A percentile compares a stretch with the other conserved stretches of the same genome.
phyloP scores from a whole-genome alignment of 2,113 vertebrate genomes.

The Struthio camelus region DNA sequence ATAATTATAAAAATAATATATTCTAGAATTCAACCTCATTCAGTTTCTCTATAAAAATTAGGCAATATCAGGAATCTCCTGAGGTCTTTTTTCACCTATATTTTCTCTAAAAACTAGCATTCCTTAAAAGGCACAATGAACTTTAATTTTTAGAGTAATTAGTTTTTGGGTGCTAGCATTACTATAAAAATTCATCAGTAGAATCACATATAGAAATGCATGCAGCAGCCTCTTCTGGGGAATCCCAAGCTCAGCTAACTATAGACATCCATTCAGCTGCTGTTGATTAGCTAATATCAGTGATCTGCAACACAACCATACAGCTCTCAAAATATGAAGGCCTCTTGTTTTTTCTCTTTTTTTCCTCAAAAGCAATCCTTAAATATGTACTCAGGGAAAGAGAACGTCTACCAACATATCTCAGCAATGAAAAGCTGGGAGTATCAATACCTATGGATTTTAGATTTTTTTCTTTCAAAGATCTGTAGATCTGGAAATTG shows the following conservation, averaged over 20 bases:
- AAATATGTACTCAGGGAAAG: not conserved
- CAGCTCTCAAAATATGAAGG: not conserved
- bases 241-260: not conserved
- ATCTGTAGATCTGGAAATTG: not conserved
- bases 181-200: not conserved
- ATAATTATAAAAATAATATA: rapidly evolving
- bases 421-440: not conserved
- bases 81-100: not conserved
- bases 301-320: not conserved
- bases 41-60: not conserved
- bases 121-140: not conserved
- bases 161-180: not conserved
- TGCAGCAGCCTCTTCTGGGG: not conserved
- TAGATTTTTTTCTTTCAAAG: not conserved
- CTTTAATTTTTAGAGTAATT: not conserved
- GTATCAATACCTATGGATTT: not conserved
- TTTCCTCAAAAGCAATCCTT: not conserved
- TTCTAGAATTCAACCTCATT: not conserved
- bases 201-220: not conserved
- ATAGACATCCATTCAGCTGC: not conserved
- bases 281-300: not conserved
- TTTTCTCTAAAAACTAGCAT: not conserved
- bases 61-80: rapidly evolving
- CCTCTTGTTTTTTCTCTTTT: not conserved
- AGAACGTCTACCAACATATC: not conserved